Conservation (phyloP, 30 jellyfish, hydroid and myxozoan species). For the Hydractinia echinata region DNA sequence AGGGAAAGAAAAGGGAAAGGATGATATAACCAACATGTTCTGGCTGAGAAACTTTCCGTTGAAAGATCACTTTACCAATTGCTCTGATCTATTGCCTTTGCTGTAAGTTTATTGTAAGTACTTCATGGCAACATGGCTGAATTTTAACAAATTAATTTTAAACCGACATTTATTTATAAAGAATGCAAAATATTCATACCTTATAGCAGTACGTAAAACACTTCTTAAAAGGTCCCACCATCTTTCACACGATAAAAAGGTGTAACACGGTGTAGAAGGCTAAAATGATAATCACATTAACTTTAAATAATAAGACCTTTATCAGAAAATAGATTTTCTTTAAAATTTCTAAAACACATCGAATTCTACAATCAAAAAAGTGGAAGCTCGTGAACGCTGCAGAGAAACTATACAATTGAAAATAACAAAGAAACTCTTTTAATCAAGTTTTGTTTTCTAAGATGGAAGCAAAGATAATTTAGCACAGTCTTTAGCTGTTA, state of each 20-base stretch:
- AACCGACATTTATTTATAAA: not conserved
- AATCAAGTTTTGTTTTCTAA: too few species aligned
- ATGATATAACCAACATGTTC: not conserved
- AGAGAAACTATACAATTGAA: too few species aligned
- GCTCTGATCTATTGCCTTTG: too few species aligned
- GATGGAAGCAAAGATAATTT: too few species aligned
- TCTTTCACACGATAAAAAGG: slow-evolving; percentile 86
- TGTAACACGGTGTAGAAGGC: slow-evolving; percentile 81
- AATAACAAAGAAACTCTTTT: too few species aligned
- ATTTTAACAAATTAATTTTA: not conserved
- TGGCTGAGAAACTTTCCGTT: not conserved
- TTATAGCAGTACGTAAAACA: slow-evolving; percentile 69
- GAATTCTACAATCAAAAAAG: too few species aligned
- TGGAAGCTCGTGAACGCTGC: too few species aligned
- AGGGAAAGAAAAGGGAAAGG: too few species aligned
- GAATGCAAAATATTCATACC: slow-evolving; percentile 31
- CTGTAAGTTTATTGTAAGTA: too few species aligned
- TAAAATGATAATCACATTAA: not conserved
- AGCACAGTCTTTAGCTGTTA: too few species aligned
- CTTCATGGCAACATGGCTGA: not conserved
- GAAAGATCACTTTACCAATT: too few species aligned
- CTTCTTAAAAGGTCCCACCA: slow-evolving; percentile 83
- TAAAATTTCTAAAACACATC: too few species aligned
- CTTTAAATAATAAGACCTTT: not conserved
- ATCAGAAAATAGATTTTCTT: not conserved